Evolutionary conservation across 2,888 invertebrate species (phyloP), one percentile per base, ranked within the genome.

Genomic region (Philonicus albiceps): DNA sequence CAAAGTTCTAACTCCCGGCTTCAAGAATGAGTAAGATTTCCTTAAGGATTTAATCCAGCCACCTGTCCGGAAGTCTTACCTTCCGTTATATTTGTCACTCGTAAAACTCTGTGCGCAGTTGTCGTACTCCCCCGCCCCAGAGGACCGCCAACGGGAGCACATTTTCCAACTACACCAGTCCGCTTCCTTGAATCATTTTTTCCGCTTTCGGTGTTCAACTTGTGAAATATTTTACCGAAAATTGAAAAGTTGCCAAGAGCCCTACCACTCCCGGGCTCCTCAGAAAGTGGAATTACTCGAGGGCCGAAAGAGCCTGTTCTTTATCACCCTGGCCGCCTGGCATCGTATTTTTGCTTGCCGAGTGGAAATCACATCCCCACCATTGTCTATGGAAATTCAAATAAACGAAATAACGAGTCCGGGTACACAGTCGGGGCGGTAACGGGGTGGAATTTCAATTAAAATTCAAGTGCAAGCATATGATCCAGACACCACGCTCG

Each of bases 401-500:
- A 74, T 74, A 74, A 74, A 74, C 74, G 74, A 74, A 74, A 74
- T 34, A 74, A 64, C 55, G 55, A 22, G 22, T 22, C 19, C 19
- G 55, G 8, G 55, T 30, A 74, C 74, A 74, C 31, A 31, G n/a
- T 0, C 34, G 74, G 11, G 34, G 74, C 74, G 74, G 34, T 4
- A 31, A 74, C 31, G 16, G 64, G 74, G 74, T n/a, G 74, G 31
- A 74, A 74, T 74, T 74, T 74, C 74, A 74, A 74, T 74, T 74
- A 74, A 74, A 74, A 74, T 74, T 74, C 74, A 74, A 74, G 74
- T 74, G 74, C 31, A 74, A 31, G 74, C 74, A 74, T 74, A 74
- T 74, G 74, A 74, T 74, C 74, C 74, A 30, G 74, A 74, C 74
- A 74, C 30, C 31, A 16, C 34, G 16, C 34, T 74, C 64, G 8